phyloP scores from a whole-genome alignment of 2,113 vertebrate genomes.

The Callaeas wilsoni region DNA sequence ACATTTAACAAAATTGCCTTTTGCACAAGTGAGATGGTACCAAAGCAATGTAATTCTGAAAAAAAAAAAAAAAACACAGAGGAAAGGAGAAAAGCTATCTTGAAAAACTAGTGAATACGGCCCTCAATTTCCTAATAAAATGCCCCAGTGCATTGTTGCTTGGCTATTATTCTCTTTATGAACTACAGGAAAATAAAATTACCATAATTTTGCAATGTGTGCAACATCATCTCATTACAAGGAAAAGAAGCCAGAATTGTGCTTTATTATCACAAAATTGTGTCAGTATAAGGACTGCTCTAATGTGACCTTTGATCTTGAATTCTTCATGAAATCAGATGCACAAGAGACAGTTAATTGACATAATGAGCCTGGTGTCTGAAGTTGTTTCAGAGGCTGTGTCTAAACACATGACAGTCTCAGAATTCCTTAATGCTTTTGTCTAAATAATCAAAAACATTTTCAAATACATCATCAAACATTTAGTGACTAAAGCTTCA shows the following conservation, averaged over 20 bases:
- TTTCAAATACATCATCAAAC: background rate
- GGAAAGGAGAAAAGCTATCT: background rate
- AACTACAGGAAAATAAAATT: conserved; percentile 47
- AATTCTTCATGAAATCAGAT: background rate
- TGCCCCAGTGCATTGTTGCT: conserved; percentile 1
- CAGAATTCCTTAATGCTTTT: background rate
- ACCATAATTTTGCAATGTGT: conserved; percentile 9
- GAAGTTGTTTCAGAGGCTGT: background rate
- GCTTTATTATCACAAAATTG: background rate
- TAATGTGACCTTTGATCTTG: background rate
- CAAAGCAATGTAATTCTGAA: conserved; percentile 40
- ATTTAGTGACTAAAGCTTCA: background rate
- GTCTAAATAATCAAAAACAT: background rate
- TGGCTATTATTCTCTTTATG: conserved; percentile 23
- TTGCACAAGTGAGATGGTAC: conserved; percentile 48
- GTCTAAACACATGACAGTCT: background rate
- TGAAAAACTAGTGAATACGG: conserved; percentile 33
- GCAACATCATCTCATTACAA: conserved; percentile 7
- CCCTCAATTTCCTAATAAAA: conserved; percentile 57
- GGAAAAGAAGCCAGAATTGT: background rate
- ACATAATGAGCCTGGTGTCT: background rate
- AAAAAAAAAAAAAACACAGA: conserved; percentile 58
- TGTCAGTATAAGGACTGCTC: background rate
- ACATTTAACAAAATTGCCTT: conserved; percentile 69
- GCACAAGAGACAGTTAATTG: background rate